A percentile compares a stretch with the other conserved stretches of the same genome.
Evolutionary conservation across 2,888 invertebrate species (phyloP).

Genomic region (Cerceris ruficornis): DNA sequence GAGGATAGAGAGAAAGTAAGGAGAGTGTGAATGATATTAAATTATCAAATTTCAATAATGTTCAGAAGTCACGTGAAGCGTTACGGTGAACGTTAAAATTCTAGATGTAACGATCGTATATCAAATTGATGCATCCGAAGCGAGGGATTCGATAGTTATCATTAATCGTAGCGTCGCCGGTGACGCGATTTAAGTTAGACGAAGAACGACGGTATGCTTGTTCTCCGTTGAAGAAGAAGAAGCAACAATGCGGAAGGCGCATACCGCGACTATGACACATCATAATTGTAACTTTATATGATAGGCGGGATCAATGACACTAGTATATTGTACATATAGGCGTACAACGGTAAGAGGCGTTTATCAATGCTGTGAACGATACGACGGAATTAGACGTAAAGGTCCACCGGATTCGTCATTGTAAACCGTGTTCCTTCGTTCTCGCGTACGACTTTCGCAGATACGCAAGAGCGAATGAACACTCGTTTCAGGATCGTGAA

Average conservation of each 20-base stretch:
- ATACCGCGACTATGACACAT: slow-evolving; percentile 77
- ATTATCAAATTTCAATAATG: neutral
- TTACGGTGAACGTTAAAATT: neutral
- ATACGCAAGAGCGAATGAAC: slow-evolving; percentile 6
- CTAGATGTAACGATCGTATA: neutral
- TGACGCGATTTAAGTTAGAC: slow-evolving; percentile 15
- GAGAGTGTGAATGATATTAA: neutral
- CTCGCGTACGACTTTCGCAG: slow-evolving; percentile 5
- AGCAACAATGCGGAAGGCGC: slow-evolving; percentile 55
- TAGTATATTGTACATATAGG: slow-evolving; percentile 77
- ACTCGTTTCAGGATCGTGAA: slow-evolving; percentile 24
- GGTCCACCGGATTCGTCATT: slow-evolving; percentile 8
- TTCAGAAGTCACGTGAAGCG: neutral
- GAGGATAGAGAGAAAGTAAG: no score
- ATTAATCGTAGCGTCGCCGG: slow-evolving; percentile 28
- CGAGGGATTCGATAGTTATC: slow-evolving; percentile 35
- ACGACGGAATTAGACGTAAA: slow-evolving; percentile 17
- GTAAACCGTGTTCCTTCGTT: slow-evolving; percentile 29
- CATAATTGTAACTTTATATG: slow-evolving; percentile 78
- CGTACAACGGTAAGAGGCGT: slow-evolving; percentile 41
- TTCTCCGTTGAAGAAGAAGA: slow-evolving; percentile 53
- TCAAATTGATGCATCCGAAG: slow-evolving; percentile 7
- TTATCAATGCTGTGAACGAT: slow-evolving; percentile 50
- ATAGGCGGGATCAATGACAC: slow-evolving; percentile 79
- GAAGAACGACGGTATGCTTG: slow-evolving; percentile 31